These are phyloP conservation scores for Dreissena rostriformis DNA, from an alignment of 1,140 invertebrate species.

Conservation along the genomic window DNA sequence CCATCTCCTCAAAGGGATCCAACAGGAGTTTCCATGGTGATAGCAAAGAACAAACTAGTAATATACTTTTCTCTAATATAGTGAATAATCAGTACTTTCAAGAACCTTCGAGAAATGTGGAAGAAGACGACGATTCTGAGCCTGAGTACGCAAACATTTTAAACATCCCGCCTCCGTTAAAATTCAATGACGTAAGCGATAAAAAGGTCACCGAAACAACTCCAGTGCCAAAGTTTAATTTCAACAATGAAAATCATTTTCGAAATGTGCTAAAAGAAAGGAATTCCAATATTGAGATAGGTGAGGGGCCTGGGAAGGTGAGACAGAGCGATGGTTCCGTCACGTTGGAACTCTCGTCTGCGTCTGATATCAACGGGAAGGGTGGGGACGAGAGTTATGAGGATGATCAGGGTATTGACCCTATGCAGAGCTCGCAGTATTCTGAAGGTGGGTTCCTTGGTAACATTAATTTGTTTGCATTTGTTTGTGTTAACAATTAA, in stretches of 20 bases:
- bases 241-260: conserved; percentile 53
- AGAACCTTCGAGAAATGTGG: conserved; percentile 15
- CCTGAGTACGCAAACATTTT: conserved; percentile 80
- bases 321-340: conserved; percentile 43
- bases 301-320: conserved; percentile 26
- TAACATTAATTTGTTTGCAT: neutral
- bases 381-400: conserved; percentile 20
- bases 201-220: conserved; percentile 35
- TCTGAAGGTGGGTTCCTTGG: conserved; percentile 45
- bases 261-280: conserved; percentile 53
- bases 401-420: conserved; percentile 33
- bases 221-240: conserved; percentile 35
- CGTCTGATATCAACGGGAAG: conserved; percentile 28
- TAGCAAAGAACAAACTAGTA: conserved; percentile 60
- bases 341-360: conserved; percentile 28
- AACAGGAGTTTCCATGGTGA: conserved; percentile 62
- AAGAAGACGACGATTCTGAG: conserved; percentile 66
- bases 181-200: conserved; percentile 46
- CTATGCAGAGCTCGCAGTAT: conserved; percentile 54
- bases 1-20: conserved; percentile 72
- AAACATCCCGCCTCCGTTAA: conserved; percentile 37
- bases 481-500: no score
- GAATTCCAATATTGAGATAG: conserved; percentile 52
- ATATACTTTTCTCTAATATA: conserved; percentile 27
- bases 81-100: conserved; percentile 40